These are phyloP conservation scores for Itoplectis maculator DNA, from an alignment of 2,888 invertebrate genomes.

Conservation along the genomic window DNA sequence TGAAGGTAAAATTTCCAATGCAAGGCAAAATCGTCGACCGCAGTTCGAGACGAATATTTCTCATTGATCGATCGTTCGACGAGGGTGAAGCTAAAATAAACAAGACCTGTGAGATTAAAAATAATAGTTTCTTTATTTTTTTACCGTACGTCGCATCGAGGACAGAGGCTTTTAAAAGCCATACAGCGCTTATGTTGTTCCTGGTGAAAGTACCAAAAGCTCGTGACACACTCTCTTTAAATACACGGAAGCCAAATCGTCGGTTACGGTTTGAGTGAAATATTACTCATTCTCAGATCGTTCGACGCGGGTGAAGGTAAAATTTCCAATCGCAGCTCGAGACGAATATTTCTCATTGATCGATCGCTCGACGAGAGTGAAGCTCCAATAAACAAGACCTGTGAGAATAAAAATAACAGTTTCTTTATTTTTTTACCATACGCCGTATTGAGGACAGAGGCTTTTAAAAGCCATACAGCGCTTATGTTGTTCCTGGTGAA, in stretches of 20 bases:
- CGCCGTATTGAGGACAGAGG: conserved; percentile 20
- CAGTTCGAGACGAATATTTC: neutral
- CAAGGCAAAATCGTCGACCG: conserved; percentile 7
- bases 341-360: neutral
- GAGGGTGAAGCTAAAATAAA: neutral
- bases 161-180: conserved; percentile 4
- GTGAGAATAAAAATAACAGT: too few relatives aligned
- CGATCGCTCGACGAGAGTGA: neutral
- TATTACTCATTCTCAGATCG: too few relatives aligned
- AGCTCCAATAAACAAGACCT: neutral
- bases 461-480: neutral
- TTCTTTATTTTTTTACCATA: too few relatives aligned
- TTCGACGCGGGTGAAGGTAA: too few relatives aligned
- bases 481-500: conserved; percentile 3
- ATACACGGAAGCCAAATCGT: too few relatives aligned
- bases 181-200: neutral
- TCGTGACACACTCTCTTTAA: conserved; percentile 12
- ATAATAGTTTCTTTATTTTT: too few relatives aligned
- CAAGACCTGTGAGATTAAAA: too few relatives aligned
- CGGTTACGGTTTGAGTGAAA: too few relatives aligned
- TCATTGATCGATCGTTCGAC: neutral
- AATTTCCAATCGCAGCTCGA: neutral
- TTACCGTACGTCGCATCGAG: conserved; percentile 8
- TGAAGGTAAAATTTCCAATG: conserved; percentile 54
- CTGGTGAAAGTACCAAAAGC: conserved; percentile 28